phyloP scores from a whole-genome alignment of 37 sponge, comb jelly and placozoan species.

The Spongia lamella region DNA sequence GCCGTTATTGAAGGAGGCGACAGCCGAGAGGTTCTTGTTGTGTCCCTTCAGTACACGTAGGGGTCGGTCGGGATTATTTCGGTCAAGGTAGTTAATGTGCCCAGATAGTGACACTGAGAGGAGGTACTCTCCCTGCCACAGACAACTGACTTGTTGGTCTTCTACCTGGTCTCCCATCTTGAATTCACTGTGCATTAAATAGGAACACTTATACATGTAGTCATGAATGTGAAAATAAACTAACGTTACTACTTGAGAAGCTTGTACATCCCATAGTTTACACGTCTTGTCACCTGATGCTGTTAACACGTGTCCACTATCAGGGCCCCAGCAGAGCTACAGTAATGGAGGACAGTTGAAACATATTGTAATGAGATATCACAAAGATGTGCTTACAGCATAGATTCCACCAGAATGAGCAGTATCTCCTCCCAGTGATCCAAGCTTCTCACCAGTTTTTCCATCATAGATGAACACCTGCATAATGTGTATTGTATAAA shows the following conservation, averaged over 20 bases:
- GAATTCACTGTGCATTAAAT: conserved; percentile 58
- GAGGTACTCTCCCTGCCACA: conserved; percentile 91
- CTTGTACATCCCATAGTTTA: conserved; percentile 93
- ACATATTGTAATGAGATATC: not conserved
- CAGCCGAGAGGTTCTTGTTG: conserved; percentile 76
- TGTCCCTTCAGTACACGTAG: conserved; percentile 87
- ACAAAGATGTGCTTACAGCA: conserved; percentile 51
- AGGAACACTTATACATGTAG: too few species aligned
- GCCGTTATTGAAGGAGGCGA: conserved; percentile 39
- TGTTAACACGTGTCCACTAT: conserved; percentile 84
- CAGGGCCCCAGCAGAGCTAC: conserved; percentile 80
- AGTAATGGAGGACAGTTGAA: not conserved
- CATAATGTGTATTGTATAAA: too few species aligned
- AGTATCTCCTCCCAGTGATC: conserved; percentile 74
- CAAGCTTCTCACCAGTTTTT: conserved; percentile 75
- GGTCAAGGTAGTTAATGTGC: conserved; percentile 91
- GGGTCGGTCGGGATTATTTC: conserved; percentile 81
- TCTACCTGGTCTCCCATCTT: conserved; percentile 81
- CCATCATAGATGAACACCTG: conserved; percentile 83
- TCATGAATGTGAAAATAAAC: not conserved
- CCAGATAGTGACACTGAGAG: conserved; percentile 92
- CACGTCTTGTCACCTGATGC: conserved; percentile 96
- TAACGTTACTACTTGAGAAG: conserved; percentile 76
- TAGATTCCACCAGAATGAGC: conserved; percentile 92
- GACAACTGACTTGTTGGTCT: conserved; percentile 93